phyloP scores from a whole-genome alignment of 2,113 vertebrate species.

The Eurypyga helias region DNA sequence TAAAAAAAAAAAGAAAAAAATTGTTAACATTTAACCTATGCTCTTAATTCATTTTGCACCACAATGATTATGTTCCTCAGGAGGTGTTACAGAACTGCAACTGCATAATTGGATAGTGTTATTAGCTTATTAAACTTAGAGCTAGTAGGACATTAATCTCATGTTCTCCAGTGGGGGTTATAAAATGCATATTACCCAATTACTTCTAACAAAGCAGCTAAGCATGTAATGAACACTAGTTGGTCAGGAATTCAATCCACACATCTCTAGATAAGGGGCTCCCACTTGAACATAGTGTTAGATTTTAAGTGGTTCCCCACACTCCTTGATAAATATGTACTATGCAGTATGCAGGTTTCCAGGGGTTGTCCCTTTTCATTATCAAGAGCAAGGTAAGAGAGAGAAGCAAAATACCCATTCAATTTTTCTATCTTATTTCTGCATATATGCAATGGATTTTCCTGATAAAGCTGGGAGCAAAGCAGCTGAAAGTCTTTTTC shows the following conservation, averaged over 20 bases:
- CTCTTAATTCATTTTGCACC: background rate
- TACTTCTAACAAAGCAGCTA: background rate
- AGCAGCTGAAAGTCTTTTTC: background rate
- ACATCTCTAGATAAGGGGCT: background rate
- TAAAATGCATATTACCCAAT: background rate
- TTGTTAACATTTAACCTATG: background rate
- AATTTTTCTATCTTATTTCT: background rate
- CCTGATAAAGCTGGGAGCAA: background rate
- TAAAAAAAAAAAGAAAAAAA: background rate
- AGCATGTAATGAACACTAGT: background rate
- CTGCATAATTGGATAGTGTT: background rate
- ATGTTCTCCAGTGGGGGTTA: background rate
- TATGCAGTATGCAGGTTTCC: background rate
- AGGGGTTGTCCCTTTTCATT: background rate
- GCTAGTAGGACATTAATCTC: background rate
- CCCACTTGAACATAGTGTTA: background rate
- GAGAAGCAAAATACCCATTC: background rate
- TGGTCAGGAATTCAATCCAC: background rate
- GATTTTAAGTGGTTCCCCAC: background rate
- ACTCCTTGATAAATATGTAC: background rate
- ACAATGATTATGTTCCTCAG: background rate
- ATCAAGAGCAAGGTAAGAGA: background rate
- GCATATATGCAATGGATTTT: background rate
- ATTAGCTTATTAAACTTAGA: background rate
- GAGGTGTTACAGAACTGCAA: background rate